phyloP scores from a whole-genome alignment of 2,888 invertebrate genomes.

The Dimorphilus gyrociliatus region DNA sequence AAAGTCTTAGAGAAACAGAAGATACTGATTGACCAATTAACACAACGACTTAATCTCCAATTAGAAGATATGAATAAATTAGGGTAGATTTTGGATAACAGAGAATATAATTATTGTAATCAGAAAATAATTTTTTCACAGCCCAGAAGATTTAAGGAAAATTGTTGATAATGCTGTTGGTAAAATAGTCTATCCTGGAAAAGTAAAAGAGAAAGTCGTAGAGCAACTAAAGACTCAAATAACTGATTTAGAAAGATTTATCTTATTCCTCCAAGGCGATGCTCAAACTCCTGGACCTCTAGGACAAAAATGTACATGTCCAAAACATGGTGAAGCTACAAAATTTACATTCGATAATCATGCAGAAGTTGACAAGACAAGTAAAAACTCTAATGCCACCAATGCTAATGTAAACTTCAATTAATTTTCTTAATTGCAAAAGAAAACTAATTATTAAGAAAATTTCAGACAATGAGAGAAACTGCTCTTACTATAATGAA shows the following conservation, averaged over 20 bases:
- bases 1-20: conserved; percentile 72
- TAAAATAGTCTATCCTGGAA: conserved; percentile 57
- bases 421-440: too few species aligned
- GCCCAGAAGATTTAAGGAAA: conserved; percentile 30
- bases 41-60: conserved; percentile 32
- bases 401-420: too few species aligned
- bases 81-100: too few species aligned
- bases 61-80: conserved; percentile 33
- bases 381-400: too few species aligned
- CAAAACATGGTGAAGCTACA: conserved; percentile 1
- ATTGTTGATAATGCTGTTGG: conserved; percentile 35
- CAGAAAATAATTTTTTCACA: conserved; percentile 13
- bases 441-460: too few species aligned
- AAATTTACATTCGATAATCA: too few species aligned
- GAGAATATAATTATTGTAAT: too few species aligned
- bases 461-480: conserved; percentile 16
- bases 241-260: conserved; percentile 87
- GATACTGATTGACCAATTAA: conserved; percentile 50
- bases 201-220: conserved; percentile 90
- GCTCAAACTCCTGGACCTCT: too few species aligned
- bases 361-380: too few species aligned
- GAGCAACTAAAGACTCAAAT: conserved; percentile 89
- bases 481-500: conserved; percentile 47
- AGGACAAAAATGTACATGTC: background rate
- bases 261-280: conserved; percentile 68